Percentiles rank a stretch among this genome's conserved stretches.
Evolutionary conservation across 2,797 vertebrate genomes (phyloP).

Genomic region (Eleutherodactylus coqui): DNA sequence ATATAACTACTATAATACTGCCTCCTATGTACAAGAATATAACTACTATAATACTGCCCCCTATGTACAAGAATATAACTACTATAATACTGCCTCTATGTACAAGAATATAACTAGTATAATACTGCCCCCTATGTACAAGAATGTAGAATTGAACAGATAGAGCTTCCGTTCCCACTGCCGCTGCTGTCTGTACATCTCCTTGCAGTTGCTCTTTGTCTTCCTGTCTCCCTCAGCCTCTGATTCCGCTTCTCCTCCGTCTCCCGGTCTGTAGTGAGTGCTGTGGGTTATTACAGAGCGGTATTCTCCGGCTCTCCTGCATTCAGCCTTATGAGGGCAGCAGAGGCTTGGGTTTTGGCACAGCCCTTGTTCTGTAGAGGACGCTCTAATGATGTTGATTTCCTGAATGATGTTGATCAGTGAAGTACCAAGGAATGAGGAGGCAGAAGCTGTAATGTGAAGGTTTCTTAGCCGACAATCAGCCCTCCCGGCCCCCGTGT

Average conservation of each 20-base stretch:
- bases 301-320: neutral
- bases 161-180: no score
- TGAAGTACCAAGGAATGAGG: conserved; percentile 24
- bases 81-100: no score
- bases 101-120: no score
- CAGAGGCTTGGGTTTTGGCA: conserved; percentile 7
- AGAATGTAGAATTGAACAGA: no score
- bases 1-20: conserved; percentile 5
- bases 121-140: no score
- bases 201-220: no score
- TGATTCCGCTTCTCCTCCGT: no score
- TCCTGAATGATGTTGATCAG: conserved; percentile 13
- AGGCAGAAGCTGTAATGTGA: neutral
- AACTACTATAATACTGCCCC: conserved; percentile 1
- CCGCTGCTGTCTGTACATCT: neutral
- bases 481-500: no score
- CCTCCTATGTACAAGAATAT: neutral
- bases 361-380: neutral
- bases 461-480: neutral
- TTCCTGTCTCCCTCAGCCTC: no score
- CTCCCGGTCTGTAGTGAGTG: neutral
- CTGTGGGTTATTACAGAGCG: neutral
- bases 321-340: conserved; percentile 39
- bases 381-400: conserved; percentile 6
- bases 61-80: no score